These are phyloP conservation scores for Eulemur coronatus DNA, from an alignment of 2,797 vertebrate species.

Conservation along the genomic window DNA sequence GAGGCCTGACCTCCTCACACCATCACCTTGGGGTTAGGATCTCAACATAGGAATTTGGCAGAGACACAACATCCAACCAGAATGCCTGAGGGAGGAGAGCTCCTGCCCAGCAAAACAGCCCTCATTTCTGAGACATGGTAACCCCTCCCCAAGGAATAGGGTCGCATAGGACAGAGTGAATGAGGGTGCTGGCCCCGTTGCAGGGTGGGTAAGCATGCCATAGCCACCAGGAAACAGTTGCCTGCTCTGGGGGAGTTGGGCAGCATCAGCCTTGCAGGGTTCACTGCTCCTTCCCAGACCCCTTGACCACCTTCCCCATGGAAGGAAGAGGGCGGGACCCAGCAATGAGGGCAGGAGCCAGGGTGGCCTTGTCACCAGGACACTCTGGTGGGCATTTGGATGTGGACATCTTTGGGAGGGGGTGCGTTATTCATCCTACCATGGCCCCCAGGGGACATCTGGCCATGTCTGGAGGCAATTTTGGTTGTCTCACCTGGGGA, in stretches of 20 bases:
- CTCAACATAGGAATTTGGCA: neutral
- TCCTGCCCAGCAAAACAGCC: neutral
- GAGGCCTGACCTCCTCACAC: neutral
- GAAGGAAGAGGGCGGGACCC: neutral
- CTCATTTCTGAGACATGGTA: neutral
- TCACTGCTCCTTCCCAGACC: no score
- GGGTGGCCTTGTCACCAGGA: neutral
- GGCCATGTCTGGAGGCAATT: neutral
- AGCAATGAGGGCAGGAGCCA: neutral
- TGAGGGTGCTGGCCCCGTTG: neutral
- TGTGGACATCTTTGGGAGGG: no score
- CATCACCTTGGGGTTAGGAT: no score
- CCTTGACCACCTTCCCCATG: neutral
- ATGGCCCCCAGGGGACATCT: neutral
- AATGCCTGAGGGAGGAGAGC: neutral
- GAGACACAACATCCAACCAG: neutral
- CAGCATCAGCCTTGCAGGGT: neutral
- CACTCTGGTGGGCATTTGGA: no score
- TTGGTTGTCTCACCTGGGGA: neutral
- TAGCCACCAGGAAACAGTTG: neutral
- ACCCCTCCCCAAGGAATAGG: neutral
- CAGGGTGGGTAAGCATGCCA: neutral
- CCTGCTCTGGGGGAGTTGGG: neutral
- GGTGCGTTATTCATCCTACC: neutral
- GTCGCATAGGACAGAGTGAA: rapidly evolving